A percentile compares a stretch with the other conserved stretches of the same genome.
Evolutionary conservation across 2,888 invertebrate species (phyloP).

Genomic region (Acleris holmiana): DNA sequence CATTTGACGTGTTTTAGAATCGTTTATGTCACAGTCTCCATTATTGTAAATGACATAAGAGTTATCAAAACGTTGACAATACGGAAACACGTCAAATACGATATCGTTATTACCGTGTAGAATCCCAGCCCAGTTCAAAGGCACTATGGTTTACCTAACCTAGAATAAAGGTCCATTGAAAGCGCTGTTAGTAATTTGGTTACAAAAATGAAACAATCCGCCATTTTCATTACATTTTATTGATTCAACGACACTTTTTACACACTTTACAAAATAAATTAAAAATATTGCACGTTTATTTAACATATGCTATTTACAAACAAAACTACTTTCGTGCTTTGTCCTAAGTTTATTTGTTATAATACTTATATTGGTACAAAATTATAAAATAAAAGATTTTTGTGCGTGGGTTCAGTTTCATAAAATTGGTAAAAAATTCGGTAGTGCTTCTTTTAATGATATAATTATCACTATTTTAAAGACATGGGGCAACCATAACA

Average conservation of each 20-base stretch:
- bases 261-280: conserved; percentile 43
- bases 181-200: no score
- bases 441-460: not conserved
- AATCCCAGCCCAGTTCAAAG: no score
- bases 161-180: no score
- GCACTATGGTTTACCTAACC: no score
- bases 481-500: no score
- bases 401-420: conserved; percentile 14
- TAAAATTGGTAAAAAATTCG: not conserved
- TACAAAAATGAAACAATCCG: conserved; percentile 26
- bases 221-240: conserved; percentile 36
- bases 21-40: no score
- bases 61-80: no score
- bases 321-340: conserved; percentile 11
- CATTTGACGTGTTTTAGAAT: no score
- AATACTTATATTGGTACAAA: conserved; percentile 21
- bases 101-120: no score
- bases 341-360: conserved; percentile 16
- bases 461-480: no score
- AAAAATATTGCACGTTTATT: conserved; percentile 42
- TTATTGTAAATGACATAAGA: no score
- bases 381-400: conserved; percentile 27
- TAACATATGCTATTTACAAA: conserved; percentile 40
- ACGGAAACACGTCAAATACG: no score
- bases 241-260: conserved; percentile 43